Percentiles rank a stretch among this genome's conserved stretches.
phyloP scores from a whole-genome alignment of 2,888 invertebrate genomes.

The Coleophora flavipennella region DNA sequence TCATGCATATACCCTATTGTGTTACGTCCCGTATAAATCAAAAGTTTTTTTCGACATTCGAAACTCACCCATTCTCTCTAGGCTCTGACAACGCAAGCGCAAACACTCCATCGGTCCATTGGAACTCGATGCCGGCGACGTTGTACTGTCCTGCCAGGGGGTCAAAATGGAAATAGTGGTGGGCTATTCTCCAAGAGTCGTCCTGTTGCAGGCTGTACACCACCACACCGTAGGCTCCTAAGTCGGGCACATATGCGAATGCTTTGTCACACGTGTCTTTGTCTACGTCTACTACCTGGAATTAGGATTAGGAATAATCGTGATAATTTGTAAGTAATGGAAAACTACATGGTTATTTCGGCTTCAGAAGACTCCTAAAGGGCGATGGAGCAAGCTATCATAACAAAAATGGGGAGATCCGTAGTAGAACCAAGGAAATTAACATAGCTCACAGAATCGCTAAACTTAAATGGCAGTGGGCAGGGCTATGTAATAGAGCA shows the following conservation, averaged over 20 bases:
- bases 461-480: no score
- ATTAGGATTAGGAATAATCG: slow-evolving; percentile 9
- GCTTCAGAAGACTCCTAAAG: no score
- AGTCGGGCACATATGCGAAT: slow-evolving; percentile 84
- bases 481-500: no score
- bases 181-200: slow-evolving; percentile 84
- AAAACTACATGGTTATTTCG: no score
- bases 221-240: slow-evolving; percentile 82
- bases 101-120: slow-evolving; percentile 89
- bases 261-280: slow-evolving; percentile 81
- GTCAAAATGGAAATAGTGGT: slow-evolving; percentile 89
- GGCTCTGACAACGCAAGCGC: slow-evolving; percentile 78
- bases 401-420: no score
- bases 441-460: no score
- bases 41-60: slow-evolving; percentile 10
- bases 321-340: no score
- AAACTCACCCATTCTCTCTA: slow-evolving; percentile 66
- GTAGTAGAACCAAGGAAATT: no score
- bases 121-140: slow-evolving; percentile 85
- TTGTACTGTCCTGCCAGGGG: slow-evolving; percentile 83
- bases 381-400: no score
- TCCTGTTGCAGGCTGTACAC: slow-evolving; percentile 83
- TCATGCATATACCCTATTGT: no score
- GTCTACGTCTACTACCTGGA: slow-evolving; percentile 79
- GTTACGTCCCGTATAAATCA: neutral